These are phyloP conservation scores for Trididemnum nubilum DNA, from an alignment of 23 tunicate species.

Conservation along the genomic window DNA sequence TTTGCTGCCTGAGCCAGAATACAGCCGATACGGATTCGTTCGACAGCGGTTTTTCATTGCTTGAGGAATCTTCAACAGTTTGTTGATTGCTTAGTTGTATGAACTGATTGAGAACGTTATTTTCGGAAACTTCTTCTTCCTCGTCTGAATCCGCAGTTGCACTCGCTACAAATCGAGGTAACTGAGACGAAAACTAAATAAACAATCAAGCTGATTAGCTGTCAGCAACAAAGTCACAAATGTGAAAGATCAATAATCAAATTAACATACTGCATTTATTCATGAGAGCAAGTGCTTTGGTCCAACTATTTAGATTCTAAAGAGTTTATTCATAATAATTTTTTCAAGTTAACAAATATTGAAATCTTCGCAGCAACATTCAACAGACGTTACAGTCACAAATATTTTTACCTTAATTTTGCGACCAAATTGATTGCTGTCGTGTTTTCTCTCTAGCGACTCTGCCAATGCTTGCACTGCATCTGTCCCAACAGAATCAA, in stretches of 20 bases:
- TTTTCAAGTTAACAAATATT: too few relatives aligned
- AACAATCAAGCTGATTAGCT: too few relatives aligned
- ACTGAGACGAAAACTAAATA: constrained; percentile 23
- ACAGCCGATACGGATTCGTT: neutral
- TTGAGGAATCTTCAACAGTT: neutral
- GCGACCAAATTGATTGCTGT: neutral
- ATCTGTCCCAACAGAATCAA: constrained; percentile 3
- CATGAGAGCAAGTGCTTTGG: too few relatives aligned
- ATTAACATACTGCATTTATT: too few relatives aligned
- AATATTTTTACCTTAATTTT: constrained; percentile 39
- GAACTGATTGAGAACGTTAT: neutral
- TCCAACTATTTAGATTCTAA: too few relatives aligned
- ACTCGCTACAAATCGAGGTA: constrained; percentile 18
- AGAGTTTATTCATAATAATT: too few relatives aligned
- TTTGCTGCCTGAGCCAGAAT: constrained; percentile 23
- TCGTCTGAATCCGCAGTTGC: constrained; percentile 16
- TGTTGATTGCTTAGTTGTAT: constrained; percentile 3
- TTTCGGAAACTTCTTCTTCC: neutral
- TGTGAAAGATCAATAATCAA: too few relatives aligned
- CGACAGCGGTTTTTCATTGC: neutral
- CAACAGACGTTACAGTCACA: too few relatives aligned
- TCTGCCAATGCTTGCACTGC: neutral
- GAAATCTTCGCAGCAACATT: too few relatives aligned
- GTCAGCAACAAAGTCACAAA: neutral
- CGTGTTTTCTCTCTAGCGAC: neutral